Base-by-base conservation (phyloP, 2,888 invertebrate species). In the Andrena flavipes region DNA sequence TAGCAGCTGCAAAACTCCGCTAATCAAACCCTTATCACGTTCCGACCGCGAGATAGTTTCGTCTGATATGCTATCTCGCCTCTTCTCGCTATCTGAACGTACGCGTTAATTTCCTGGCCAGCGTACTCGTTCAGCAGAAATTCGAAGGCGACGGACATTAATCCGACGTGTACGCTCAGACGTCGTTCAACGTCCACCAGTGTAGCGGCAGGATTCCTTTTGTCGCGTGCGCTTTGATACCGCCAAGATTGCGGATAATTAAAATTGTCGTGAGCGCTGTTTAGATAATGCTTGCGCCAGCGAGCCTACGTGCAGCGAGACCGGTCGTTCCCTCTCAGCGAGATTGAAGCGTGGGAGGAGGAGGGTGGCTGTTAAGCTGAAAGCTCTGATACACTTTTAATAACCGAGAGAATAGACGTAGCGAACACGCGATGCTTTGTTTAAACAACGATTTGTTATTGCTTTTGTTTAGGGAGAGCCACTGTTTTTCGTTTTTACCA, bases 21-120 rank as follows among this genome's bases (percentile, higher is more conserved):
- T 67, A 70, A 83, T 80, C 80, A 71, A 71, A 80, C 69, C 26
- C 72, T 80, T 70, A 70, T 80, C 76, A 30, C 80, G 56, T 35
- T 29, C 68, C 56, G 49, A 30, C 26, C 63, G 67, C 60, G 30
- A 49, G 60, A 80, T 84, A 73, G 65, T 71, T 56, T 62, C 71
- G 59, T 67, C 51, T n/a, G 26, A 42, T 42, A 16, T 0, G 42
- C 42, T 16, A 42, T 4, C 42, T 42, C 16, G 42, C 20, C 59
- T 13, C 48, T 48, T 29, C 30, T n/a, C 64, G 69, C 65, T 76
- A 30, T 80, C 51, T 71, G 29, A 76, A 49, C 49, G 35, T 35
- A 75, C 48, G 26, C 10, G 54, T n/a, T 54, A 35, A 30, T 56
- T 48, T 42, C 35, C 63, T 68, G 26, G 63, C 71, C 29, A 60